Percentiles rank a stretch among this genome's conserved stretches.
Evolutionary conservation across 1,140 invertebrate genomes (phyloP).

Genomic region (Vanessa tameamea): DNA sequence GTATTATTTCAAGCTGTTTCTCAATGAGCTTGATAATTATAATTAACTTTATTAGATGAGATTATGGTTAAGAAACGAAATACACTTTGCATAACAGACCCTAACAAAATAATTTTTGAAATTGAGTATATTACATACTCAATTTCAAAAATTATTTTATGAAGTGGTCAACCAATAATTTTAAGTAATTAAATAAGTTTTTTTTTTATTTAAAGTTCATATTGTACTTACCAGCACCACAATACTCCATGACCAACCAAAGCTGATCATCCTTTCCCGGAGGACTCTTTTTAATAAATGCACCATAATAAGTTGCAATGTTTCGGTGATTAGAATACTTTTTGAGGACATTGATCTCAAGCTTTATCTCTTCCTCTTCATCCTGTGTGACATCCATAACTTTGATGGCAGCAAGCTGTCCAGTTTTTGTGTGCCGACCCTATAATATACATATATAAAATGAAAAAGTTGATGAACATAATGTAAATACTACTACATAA

Average conservation of each 20-base stretch:
- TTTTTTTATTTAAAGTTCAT: constrained; percentile 1
- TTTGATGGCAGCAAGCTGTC: constrained; percentile 99
- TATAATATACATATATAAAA: constrained; percentile 69
- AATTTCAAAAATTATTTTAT: too few species aligned
- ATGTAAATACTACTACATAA: too few species aligned
- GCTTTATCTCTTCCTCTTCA: constrained; percentile 99
- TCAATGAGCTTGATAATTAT: background rate
- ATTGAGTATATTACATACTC: too few species aligned
- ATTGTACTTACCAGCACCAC: constrained; percentile 90
- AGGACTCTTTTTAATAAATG: constrained; percentile 99
- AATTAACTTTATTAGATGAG: too few species aligned
- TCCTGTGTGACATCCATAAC: constrained; percentile 99
- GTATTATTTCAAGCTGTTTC: background rate
- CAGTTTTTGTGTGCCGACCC: constrained; percentile 99
- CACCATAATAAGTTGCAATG: constrained; percentile 99
- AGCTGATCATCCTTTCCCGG: constrained; percentile 99
- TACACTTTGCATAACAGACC: too few species aligned
- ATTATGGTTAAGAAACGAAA: too few species aligned
- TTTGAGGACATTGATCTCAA: constrained; percentile 99
- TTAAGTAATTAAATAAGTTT: background rate
- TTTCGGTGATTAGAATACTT: constrained; percentile 99
- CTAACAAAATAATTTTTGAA: too few species aligned
- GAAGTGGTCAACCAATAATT: too few species aligned
- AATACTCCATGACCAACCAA: constrained; percentile 99
- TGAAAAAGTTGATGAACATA: background rate